Conservation (phyloP, 2,113 vertebrate genomes). For the Porphyrio hochstetteri region DNA sequence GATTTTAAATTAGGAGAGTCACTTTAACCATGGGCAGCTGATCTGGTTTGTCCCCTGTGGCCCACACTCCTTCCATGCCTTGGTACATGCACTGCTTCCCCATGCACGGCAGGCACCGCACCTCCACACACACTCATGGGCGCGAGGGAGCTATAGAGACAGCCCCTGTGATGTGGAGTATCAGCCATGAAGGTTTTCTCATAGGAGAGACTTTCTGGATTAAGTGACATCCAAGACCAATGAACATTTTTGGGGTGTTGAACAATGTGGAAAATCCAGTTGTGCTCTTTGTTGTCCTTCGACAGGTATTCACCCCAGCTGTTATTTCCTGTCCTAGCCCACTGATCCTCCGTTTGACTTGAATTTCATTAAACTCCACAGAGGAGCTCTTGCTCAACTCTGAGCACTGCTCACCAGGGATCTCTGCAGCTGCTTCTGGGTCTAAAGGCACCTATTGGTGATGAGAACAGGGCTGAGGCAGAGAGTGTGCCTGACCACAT, state of each 20-base stretch:
- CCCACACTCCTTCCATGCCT: background rate
- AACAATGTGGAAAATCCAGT: background rate
- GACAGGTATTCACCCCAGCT: background rate
- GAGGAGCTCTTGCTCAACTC: background rate
- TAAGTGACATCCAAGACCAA: background rate
- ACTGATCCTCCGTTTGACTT: background rate
- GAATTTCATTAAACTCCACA: background rate
- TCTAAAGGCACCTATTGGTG: background rate
- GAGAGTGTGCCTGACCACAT: rapidly evolving
- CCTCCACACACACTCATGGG: rapidly evolving
- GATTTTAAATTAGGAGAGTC: background rate
- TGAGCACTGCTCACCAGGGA: rapidly evolving
- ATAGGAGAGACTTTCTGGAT: background rate
- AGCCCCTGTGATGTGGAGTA: background rate
- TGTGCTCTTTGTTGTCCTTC: background rate
- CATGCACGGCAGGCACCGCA: rapidly evolving
- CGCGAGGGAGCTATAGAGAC: background rate
- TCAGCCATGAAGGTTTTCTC: background rate
- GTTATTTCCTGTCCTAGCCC: background rate
- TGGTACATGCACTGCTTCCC: rapidly evolving
- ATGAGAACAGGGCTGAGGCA: background rate
- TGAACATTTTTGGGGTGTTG: background rate
- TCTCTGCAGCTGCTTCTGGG: background rate
- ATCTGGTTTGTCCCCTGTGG: background rate
- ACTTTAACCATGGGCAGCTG: background rate